Conservation (phyloP, 1,140 invertebrate species). For the Leptinotarsa undecemlineata region DNA sequence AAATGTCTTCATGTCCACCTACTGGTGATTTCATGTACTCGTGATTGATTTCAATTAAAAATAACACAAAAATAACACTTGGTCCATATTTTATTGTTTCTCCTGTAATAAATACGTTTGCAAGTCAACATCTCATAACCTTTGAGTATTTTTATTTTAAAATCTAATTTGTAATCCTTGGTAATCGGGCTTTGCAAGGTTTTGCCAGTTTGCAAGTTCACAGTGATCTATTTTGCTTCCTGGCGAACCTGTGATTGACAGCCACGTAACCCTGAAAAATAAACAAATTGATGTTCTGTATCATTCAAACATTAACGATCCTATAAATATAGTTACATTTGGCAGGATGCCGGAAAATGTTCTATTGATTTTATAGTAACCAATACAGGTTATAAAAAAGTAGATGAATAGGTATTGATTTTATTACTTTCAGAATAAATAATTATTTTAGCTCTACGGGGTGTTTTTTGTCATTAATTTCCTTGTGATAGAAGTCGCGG, state of each 20-base stretch:
- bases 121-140: not conserved
- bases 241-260: constrained; percentile 81
- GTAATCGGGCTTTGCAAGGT: constrained; percentile 75
- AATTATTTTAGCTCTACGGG: too few relatives aligned
- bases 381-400: too few relatives aligned
- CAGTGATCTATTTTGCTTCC: constrained; percentile 81
- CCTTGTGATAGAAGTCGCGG: not conserved
- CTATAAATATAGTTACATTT: constrained; percentile 15
- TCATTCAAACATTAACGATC: not conserved
- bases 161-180: constrained; percentile 82
- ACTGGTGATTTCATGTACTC: too few relatives aligned
- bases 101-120: not conserved
- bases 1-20: too few relatives aligned
- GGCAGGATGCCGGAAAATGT: constrained; percentile 11
- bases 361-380: not conserved
- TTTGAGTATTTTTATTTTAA: constrained; percentile 51
- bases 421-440: too few relatives aligned
- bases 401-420: too few relatives aligned
- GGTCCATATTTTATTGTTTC: not conserved
- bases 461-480: too few relatives aligned
- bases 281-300: not conserved
- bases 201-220: constrained; percentile 80
- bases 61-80: not conserved
- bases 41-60: not conserved
- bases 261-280: constrained; percentile 76